Conservation (phyloP, 2,113 vertebrate species). For the Talpa occidentalis region DNA sequence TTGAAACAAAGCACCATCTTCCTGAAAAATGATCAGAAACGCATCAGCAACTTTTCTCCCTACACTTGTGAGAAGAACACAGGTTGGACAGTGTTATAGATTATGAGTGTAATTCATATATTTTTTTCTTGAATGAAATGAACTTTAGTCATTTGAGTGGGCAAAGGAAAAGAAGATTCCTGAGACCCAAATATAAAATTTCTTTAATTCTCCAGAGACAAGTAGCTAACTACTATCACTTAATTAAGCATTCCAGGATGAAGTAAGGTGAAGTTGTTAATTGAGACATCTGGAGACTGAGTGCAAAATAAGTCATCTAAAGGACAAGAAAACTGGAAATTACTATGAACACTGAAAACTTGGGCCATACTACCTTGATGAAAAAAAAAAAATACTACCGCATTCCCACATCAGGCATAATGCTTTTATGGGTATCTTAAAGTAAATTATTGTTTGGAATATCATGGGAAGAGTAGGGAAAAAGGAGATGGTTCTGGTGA, state of each 20-base stretch:
- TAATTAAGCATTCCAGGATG: neutral
- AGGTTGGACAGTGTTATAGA: neutral
- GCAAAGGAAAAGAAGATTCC: neutral
- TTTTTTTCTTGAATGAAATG: neutral
- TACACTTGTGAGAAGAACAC: neutral
- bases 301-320: neutral
- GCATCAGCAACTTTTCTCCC: neutral
- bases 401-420: neutral
- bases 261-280: neutral
- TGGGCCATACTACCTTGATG: neutral
- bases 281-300: neutral
- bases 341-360: neutral
- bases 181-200: neutral
- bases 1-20: neutral
- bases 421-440: neutral
- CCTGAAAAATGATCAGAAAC: constrained; percentile 24
- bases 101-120: neutral
- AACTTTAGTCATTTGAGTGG: neutral
- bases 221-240: neutral
- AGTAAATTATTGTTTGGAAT: neutral
- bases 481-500: neutral
- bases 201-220: neutral
- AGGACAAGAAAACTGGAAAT: neutral
- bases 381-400: neutral
- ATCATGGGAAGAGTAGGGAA: neutral